Conservation (phyloP, 2,113 vertebrate species). For the Pachypanchax playfairii region DNA sequence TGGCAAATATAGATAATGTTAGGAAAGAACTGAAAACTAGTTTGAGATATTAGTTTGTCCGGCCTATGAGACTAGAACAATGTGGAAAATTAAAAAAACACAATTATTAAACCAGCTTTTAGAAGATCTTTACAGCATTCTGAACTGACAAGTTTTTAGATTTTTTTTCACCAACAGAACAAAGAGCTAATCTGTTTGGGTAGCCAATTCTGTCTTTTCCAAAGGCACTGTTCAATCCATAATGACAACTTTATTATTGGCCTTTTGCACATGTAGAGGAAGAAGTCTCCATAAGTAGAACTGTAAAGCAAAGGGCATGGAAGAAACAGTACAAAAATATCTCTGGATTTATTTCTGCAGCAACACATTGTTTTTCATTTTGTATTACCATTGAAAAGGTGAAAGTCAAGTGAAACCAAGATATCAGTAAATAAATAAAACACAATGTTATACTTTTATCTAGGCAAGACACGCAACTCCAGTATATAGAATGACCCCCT, state of each 20-base stretch:
- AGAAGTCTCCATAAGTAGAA: constrained; percentile 69
- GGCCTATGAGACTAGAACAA: too few relatives aligned
- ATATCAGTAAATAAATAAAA: constrained; percentile 74
- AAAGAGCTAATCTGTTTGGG: constrained; percentile 27
- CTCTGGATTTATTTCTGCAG: constrained; percentile 70
- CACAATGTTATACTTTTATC: constrained; percentile 68
- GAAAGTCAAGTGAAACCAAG: constrained; percentile 67
- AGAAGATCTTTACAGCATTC: not conserved
- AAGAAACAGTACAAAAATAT: constrained; percentile 78
- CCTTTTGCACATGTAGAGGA: constrained; percentile 65
- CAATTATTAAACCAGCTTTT: constrained; percentile 20
- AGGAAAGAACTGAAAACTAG: too few relatives aligned
- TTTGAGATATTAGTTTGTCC: too few relatives aligned
- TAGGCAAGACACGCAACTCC: constrained; percentile 69
- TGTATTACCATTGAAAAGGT: constrained; percentile 68
- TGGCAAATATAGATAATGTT: too few relatives aligned
- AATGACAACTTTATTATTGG: constrained; percentile 39
- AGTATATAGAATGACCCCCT: constrained; percentile 52
- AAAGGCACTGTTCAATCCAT: constrained; percentile 60
- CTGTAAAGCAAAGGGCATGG: constrained; percentile 74
- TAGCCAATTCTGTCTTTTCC: constrained; percentile 27
- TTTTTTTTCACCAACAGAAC: constrained; percentile 3
- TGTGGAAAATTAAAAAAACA: too few relatives aligned
- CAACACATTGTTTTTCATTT: constrained; percentile 39
- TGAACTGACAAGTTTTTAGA: constrained; percentile 19